These are phyloP conservation scores for Trachelus tabidus DNA, from an alignment of 2,888 invertebrate genomes.

Conservation along the genomic window DNA sequence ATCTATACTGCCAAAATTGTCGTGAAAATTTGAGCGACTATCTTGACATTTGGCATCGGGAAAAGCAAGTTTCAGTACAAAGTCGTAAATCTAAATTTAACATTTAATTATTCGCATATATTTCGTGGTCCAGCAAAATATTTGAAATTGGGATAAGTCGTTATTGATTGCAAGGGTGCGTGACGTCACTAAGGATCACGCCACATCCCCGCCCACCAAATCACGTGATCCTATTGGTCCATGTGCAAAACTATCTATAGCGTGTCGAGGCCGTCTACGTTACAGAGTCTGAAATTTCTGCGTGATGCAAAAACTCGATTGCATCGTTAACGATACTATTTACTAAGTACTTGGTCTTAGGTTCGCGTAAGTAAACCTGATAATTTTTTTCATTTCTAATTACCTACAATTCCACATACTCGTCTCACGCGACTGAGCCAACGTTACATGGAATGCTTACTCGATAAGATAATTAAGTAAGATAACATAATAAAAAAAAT, in stretches of 20 bases:
- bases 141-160: neutral
- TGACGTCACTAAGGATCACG: conserved; percentile 65
- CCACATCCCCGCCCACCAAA: conserved; percentile 61
- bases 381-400: neutral
- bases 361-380: no score
- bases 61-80: neutral
- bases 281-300: conserved; percentile 27
- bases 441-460: no score
- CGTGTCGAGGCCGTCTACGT: conserved; percentile 32
- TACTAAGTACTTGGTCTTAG: no score
- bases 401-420: neutral
- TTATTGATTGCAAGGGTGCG: conserved; percentile 12
- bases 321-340: no score
- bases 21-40: neutral
- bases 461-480: no score
- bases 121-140: neutral
- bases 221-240: conserved; percentile 53
- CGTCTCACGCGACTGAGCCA: no score
- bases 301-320: conserved; percentile 14
- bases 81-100: neutral
- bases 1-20: no score
- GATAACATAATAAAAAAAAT: no score
- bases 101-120: neutral
- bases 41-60: neutral
- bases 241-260: conserved; percentile 32